Conservation (phyloP, 2,888 invertebrate genomes). For the Torymus aiolomorphi region DNA sequence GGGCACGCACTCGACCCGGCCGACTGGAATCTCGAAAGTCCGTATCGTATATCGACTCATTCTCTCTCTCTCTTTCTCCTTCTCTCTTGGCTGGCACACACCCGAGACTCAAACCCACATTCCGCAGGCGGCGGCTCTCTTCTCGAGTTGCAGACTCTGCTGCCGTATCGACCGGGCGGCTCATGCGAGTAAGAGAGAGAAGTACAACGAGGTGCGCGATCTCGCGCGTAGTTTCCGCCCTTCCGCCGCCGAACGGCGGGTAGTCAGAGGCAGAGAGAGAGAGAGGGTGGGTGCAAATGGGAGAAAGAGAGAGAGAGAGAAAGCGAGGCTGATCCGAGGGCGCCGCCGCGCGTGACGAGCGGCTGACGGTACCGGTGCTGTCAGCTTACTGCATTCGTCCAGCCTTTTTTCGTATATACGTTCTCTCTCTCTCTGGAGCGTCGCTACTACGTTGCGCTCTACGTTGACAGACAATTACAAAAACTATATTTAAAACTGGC, state of each 20-base stretch:
- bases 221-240: constrained; percentile 48
- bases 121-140: neutral
- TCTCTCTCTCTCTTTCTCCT: too few relatives aligned
- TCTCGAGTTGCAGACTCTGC: constrained; percentile 14
- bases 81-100: neutral
- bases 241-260: constrained; percentile 11
- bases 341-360: neutral
- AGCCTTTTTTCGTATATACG: neutral
- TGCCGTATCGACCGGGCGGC: constrained; percentile 35
- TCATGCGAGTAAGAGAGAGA: neutral
- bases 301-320: constrained; percentile 15
- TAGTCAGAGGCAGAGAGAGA: neutral
- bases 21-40: too few relatives aligned
- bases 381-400: neutral
- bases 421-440: too few relatives aligned
- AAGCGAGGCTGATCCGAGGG: neutral
- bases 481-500: too few relatives aligned
- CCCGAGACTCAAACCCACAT: constrained; percentile 33
- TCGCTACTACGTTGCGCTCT: too few relatives aligned
- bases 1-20: too few relatives aligned
- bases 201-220: neutral
- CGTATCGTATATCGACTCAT: too few relatives aligned
- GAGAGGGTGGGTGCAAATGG: neutral
- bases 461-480: too few relatives aligned
- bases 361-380: neutral